phyloP scores from a whole-genome alignment of 2,797 vertebrate genomes.

The Brotula barbata region DNA sequence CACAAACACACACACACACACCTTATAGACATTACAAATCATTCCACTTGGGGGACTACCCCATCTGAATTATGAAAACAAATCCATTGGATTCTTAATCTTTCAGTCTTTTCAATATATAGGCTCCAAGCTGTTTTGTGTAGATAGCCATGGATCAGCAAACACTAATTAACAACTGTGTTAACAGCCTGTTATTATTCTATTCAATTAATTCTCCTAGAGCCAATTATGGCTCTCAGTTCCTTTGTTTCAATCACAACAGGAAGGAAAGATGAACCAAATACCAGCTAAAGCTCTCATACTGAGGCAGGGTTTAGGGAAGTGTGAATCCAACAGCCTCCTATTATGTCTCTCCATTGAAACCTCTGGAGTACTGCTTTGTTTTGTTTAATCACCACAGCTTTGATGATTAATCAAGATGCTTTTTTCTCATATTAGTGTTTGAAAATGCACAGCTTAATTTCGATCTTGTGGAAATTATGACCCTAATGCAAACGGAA shows the following conservation, averaged over 20 bases:
- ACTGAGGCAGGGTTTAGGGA: constrained; percentile 10
- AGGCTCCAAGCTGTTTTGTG: constrained; percentile 71
- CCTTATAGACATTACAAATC: constrained; percentile 32
- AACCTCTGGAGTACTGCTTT: background rate
- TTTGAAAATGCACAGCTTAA: constrained; percentile 10
- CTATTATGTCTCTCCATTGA: constrained; percentile 13
- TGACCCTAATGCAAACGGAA: no score
- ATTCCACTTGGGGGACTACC: constrained; percentile 34
- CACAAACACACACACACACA: background rate
- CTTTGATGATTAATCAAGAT: background rate
- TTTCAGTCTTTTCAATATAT: constrained; percentile 58
- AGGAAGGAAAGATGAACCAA: constrained; percentile 40
- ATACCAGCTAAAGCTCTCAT: constrained; percentile 33
- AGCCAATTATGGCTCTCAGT: constrained; percentile 62
- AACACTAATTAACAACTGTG: constrained; percentile 75
- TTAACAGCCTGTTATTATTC: constrained; percentile 75
- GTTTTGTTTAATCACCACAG: background rate
- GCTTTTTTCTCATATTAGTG: constrained; percentile 4
- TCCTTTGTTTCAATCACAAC: constrained; percentile 57
- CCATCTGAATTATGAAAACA: constrained; percentile 53
- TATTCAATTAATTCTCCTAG: constrained; percentile 75
- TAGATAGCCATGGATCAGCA: constrained; percentile 75
- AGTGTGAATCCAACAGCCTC: constrained; percentile 1
- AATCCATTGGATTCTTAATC: constrained; percentile 51
- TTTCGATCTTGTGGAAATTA: background rate